Base-by-base conservation (phyloP, 1,140 invertebrate species). In the Orussus abietinus region DNA sequence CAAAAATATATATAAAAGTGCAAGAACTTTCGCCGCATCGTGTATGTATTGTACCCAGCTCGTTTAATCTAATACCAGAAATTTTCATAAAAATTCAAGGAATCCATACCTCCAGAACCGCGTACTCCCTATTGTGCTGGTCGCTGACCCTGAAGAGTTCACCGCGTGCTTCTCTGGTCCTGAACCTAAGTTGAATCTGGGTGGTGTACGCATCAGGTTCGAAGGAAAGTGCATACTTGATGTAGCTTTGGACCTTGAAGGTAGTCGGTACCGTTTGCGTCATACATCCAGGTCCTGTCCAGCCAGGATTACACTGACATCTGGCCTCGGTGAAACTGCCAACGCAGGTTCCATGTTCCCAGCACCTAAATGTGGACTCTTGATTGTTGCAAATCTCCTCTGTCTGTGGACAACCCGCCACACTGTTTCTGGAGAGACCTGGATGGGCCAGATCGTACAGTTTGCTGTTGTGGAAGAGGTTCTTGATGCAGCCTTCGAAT, bases 381-480 rank as follows among this genome's bases (percentile, higher is more conserved):
- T 87, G 82, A 59, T 84, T 81, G 48, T 84, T 82, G 62, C 91
- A 95, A 5, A 88, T 80, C 58, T 90, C 87, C 58, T 96, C 92
- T 5, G 92, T 91, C 56, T 90, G 89, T 0, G 87, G 85, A 66
- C 93, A 97, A 1, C 92, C 90, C 1, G 88, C 84, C 0, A 85
- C 79, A 47, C 89, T 92, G 59, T 91, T 86, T 41, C 86, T 75
- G 0, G 86, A 86, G 10, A 92, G 70, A 4, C 92, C 90, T 9
- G 90, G 88, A 69, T 91, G 84, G 0, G 90, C 90, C 31, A 96
- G 74, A 62, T 97, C 92, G 65, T 96, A 96, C 3, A 96, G 67
- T 77, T 93, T 90, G 55, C 92, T 95, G 62, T 98, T 97, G 62
- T 97, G 93, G 55, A 96, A 86, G 9, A 98, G 74, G 65, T 98